Evolutionary conservation across 2,113 vertebrate species (phyloP).

Genomic region (Tyrannus savana): DNA sequence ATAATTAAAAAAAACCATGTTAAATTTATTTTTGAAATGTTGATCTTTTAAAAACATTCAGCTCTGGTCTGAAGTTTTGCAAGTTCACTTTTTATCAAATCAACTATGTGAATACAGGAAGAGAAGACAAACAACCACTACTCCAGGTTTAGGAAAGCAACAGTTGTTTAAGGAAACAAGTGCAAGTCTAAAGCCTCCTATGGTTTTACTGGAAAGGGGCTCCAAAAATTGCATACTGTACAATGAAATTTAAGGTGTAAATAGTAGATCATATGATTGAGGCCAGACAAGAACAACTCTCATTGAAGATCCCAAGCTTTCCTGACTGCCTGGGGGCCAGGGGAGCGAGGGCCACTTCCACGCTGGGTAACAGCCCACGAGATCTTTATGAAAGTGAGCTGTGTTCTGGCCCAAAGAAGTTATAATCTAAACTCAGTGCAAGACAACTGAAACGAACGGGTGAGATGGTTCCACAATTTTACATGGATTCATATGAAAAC

Average conservation of each 20-base stretch:
- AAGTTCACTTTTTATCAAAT: not conserved
- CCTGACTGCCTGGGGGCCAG: not conserved
- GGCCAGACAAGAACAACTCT: not conserved
- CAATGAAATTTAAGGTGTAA: not conserved
- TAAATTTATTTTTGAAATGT: not conserved
- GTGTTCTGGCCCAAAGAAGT: not conserved
- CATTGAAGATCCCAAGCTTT: not conserved
- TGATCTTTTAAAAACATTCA: not conserved
- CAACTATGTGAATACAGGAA: not conserved
- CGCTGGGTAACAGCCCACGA: accelerated
- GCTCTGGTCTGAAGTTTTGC: not conserved
- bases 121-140: not conserved
- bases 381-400: not conserved
- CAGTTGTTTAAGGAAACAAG: not conserved
- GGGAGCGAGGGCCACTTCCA: not conserved
- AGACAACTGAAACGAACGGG: not conserved
- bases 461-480: not conserved
- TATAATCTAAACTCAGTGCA: not conserved
- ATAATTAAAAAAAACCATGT: not conserved
- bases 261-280: not conserved
- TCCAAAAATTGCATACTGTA: not conserved
- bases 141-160: not conserved
- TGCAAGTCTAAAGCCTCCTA: not conserved
- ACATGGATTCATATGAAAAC: not conserved
- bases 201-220: not conserved